Evolutionary conservation across 53 echinoderm and acorn worm species (phyloP).

Genomic region (Paracentrotus lividus): DNA sequence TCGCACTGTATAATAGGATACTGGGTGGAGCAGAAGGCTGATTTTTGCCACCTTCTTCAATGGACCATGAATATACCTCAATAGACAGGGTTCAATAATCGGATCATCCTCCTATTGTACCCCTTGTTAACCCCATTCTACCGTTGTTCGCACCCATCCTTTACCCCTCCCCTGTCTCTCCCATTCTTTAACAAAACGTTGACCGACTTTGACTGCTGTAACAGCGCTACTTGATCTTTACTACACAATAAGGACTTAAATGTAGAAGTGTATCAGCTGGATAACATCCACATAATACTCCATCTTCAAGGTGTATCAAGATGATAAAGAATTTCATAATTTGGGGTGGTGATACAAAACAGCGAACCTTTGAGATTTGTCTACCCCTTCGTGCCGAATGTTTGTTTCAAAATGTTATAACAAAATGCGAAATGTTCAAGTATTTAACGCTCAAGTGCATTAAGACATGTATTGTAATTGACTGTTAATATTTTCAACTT

Average conservation of each 20-base stretch:
- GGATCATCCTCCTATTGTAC: conserved; percentile 19
- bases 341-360: no score
- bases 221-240: conserved; percentile 8
- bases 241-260: neutral
- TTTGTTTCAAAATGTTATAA: no score
- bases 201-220: conserved; percentile 2
- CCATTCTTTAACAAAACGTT: neutral
- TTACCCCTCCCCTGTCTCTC: neutral
- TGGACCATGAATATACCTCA: conserved; percentile 12
- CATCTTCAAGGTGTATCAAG: no score
- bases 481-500: no score
- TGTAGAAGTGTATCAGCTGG: neutral
- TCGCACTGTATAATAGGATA: neutral
- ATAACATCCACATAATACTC: neutral
- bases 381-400: no score
- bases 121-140: conserved; percentile 45
- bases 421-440: no score
- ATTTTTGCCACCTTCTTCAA: neutral
- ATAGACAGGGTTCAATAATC: conserved; percentile 40
- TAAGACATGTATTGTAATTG: no score
- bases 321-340: no score
- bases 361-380: no score
- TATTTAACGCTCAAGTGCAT: no score
- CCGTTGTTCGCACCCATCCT: conserved; percentile 6
- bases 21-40: neutral